Evolutionary conservation across 2,888 invertebrate species (phyloP), one percentile per base, ranked within the genome.

Genomic region (Teleiodes luculella): DNA sequence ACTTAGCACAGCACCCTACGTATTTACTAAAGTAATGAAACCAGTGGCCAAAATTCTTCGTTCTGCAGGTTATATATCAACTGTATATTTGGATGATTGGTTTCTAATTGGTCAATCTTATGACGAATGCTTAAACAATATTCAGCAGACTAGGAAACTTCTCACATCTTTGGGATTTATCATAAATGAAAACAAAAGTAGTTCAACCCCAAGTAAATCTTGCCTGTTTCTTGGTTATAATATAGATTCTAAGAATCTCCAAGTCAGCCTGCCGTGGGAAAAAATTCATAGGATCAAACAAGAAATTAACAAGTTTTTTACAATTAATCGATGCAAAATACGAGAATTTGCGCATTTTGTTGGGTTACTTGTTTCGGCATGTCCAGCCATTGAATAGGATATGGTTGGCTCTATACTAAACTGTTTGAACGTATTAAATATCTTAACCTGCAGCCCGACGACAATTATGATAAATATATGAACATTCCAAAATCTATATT

Each of bases 331-430:
- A 1, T 62, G 58, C 53, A 55, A 41, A 54, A 69, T 68, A 20
- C 56, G 63, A 48, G 36, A 55, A 5, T 61, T 64, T 53, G 61
- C 65, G 8, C 16, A 54, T 11, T 39, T 66, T 28, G 36, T 61
- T n/a, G 65, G 66, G 5, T 45, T 18, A 18, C 41, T 69, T n/a
- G 51, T 59, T 4, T 59, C 68, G 6, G 54, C 56, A 7, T 68
- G 66, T 46, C 69, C 65, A 11, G 66, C 66, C 0, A 52, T 65
- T n/a, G n/a, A n/a, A n/a, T n/a, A 3, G 56, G 54, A 16, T 70
- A 67, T 58, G 60, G 66, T 0, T 62, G 51, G 51, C 53, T 61
- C 1, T 58, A 65, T n/a, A 61, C 58, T 0, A 64, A 62, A 45
- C 10, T 7, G 0, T 45, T 62, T 3, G 60, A 64, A 33, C 52